phyloP scores from a whole-genome alignment of 1,140 invertebrate genomes.

The Apis dorsata region DNA sequence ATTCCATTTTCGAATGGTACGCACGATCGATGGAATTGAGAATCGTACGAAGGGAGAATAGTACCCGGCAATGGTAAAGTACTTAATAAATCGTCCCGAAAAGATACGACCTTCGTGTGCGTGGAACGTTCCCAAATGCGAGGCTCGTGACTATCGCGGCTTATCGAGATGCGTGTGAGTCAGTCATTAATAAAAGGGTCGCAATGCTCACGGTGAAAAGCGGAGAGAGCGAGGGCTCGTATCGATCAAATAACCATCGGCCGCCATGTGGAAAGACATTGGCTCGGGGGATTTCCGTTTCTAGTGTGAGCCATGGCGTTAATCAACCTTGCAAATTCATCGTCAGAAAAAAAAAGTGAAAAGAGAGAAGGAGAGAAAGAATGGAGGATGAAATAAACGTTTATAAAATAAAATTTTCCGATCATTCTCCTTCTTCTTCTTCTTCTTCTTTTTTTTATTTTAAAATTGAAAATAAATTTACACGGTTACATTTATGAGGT shows the following conservation, averaged over 20 bases:
- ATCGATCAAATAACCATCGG: constrained; percentile 70
- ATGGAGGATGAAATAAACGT: neutral
- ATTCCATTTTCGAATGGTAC: neutral
- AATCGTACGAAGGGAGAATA: neutral
- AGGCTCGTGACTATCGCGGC: constrained; percentile 59
- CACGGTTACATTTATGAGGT: neutral
- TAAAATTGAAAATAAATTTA: too few relatives aligned
- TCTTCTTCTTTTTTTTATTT: too few relatives aligned
- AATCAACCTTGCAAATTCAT: neutral
- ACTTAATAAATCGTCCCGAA: constrained; percentile 28
- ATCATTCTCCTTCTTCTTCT: too few relatives aligned
- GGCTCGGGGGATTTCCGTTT: constrained; percentile 44
- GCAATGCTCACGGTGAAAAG: constrained; percentile 52
- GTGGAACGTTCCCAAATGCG: constrained; percentile 35
- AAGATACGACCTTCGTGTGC: constrained; percentile 35
- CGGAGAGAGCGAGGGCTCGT: constrained; percentile 57
- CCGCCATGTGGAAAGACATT: constrained; percentile 57
- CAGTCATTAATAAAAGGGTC: constrained; percentile 65
- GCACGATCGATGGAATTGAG: neutral
- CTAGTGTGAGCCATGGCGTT: neutral
- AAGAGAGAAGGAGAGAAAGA: neutral
- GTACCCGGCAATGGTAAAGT: neutral
- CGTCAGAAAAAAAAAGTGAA: neutral
- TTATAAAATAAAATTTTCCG: neutral
- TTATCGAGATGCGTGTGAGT: constrained; percentile 66